phyloP scores from a whole-genome alignment of 2,888 invertebrate genomes.

The Microdon myrmicae region DNA sequence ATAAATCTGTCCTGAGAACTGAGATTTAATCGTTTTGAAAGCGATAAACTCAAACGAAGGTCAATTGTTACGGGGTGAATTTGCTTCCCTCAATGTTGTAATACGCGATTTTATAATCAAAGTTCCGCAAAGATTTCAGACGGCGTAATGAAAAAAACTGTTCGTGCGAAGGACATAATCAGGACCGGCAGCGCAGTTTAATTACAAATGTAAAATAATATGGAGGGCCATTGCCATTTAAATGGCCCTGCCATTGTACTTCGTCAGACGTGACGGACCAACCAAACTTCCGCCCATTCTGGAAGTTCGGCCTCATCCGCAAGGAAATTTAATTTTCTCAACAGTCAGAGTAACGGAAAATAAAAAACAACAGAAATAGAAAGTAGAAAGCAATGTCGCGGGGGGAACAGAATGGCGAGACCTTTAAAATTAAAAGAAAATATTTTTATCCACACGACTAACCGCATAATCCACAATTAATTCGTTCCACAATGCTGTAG shows the following conservation, averaged over 20 bases:
- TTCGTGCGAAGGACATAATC: no score
- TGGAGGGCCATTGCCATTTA: conserved; percentile 20
- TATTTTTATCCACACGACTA: conserved; percentile 45
- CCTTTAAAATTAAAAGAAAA: conserved; percentile 4
- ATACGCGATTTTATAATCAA: no score
- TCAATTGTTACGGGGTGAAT: conserved; percentile 16
- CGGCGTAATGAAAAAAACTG: no score
- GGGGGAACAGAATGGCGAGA: conserved; percentile 1
- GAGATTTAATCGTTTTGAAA: conserved; percentile 23
- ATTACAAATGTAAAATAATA: conserved; percentile 24
- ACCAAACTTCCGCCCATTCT: background rate
- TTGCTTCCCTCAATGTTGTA: no score
- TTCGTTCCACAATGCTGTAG: conserved; percentile 45
- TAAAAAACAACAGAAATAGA: conserved; percentile 9
- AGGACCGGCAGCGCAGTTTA: conserved; percentile 29
- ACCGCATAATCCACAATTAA: conserved; percentile 48
- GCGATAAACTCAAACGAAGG: conserved; percentile 25
- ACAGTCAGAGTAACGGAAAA: background rate
- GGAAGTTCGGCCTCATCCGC: conserved; percentile 6
- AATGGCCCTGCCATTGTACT: no score
- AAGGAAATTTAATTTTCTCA: conserved; percentile 21
- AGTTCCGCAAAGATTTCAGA: no score
- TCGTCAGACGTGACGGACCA: no score
- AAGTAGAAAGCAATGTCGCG: background rate
- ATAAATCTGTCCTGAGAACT: conserved; percentile 7